Evolutionary conservation across 2,888 invertebrate genomes (phyloP).

Genomic region (Patella pellucida): DNA sequence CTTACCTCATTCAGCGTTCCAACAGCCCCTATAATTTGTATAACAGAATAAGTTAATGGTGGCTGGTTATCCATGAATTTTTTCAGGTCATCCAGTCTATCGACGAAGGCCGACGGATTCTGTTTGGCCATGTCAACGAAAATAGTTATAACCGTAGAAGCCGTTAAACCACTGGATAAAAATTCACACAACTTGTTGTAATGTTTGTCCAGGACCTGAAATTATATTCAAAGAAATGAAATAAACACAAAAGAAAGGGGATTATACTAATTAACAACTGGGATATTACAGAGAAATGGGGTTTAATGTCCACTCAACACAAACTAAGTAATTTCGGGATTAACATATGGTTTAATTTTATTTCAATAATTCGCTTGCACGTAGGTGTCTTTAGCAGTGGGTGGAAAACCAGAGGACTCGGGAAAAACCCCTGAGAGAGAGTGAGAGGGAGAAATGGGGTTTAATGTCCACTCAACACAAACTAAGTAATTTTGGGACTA

Average conservation of each 20-base stretch:
- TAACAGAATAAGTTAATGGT: constrained; percentile 60
- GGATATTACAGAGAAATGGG: too few relatives aligned
- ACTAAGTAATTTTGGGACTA: too few relatives aligned
- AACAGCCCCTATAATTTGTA: constrained; percentile 69
- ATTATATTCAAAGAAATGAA: constrained; percentile 25
- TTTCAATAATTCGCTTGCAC: too few relatives aligned
- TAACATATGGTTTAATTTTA: too few relatives aligned
- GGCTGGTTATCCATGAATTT: constrained; percentile 71
- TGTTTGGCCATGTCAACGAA: constrained; percentile 82
- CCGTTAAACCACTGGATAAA: constrained; percentile 77
- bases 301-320: too few relatives aligned
- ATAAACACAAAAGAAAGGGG: not conserved
- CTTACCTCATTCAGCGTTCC: constrained; percentile 70
- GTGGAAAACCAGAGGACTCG: too few relatives aligned
- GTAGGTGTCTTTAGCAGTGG: too few relatives aligned
- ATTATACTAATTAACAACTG: too few relatives aligned
- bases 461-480: too few relatives aligned
- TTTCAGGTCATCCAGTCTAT: constrained; percentile 80
- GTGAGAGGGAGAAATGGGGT: too few relatives aligned
- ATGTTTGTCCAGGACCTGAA: constrained; percentile 83
- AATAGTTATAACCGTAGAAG: constrained; percentile 80
- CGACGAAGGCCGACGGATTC: constrained; percentile 80
- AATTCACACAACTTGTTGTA: constrained; percentile 87
- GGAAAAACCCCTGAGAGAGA: too few relatives aligned
- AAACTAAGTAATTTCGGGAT: too few relatives aligned